These are phyloP conservation scores for Eupithecia vulgata DNA, from an alignment of 2,888 invertebrate genomes.

Conservation along the genomic window DNA sequence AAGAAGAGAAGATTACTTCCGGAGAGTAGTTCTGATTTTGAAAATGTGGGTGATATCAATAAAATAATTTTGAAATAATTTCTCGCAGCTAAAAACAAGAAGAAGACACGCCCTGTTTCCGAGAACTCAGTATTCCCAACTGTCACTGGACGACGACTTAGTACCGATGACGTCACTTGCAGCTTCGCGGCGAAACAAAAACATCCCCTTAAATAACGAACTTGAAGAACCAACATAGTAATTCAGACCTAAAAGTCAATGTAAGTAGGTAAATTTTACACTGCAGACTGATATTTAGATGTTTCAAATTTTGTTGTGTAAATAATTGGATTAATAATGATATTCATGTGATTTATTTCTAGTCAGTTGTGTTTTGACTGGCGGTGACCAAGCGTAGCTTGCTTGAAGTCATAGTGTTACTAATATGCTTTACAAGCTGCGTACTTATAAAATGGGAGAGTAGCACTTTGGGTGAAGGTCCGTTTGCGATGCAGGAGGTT, in stretches of 20 bases:
- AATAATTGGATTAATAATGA: slow-evolving; percentile 49
- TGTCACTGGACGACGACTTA: slow-evolving; percentile 75
- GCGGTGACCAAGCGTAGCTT: not conserved
- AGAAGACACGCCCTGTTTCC: slow-evolving; percentile 66
- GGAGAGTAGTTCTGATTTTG: no score
- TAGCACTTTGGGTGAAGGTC: no score
- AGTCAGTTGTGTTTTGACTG: slow-evolving; percentile 25
- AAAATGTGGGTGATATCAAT: not conserved
- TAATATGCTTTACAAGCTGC: no score
- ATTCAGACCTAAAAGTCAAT: slow-evolving; percentile 62
- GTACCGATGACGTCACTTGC: slow-evolving; percentile 65
- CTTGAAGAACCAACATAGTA: slow-evolving; percentile 78
- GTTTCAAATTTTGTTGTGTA: slow-evolving; percentile 64
- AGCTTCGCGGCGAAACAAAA: slow-evolving; percentile 54
- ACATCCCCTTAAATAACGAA: slow-evolving; percentile 56
- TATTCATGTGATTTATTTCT: slow-evolving; percentile 44
- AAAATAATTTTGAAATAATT: slow-evolving; percentile 13
- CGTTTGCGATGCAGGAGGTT: no score
- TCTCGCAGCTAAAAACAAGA: slow-evolving; percentile 66
- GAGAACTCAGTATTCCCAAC: slow-evolving; percentile 73
- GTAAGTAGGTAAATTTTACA: slow-evolving; percentile 71
- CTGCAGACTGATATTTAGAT: slow-evolving; percentile 81
- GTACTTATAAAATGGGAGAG: not conserved
- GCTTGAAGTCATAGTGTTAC: not conserved
- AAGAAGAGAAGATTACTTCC: no score